Percentiles rank a stretch among this genome's conserved stretches.
These are phyloP conservation scores for Pogona vitticeps DNA, from an alignment of 2,113 vertebrate genomes.

Conservation along the genomic window DNA sequence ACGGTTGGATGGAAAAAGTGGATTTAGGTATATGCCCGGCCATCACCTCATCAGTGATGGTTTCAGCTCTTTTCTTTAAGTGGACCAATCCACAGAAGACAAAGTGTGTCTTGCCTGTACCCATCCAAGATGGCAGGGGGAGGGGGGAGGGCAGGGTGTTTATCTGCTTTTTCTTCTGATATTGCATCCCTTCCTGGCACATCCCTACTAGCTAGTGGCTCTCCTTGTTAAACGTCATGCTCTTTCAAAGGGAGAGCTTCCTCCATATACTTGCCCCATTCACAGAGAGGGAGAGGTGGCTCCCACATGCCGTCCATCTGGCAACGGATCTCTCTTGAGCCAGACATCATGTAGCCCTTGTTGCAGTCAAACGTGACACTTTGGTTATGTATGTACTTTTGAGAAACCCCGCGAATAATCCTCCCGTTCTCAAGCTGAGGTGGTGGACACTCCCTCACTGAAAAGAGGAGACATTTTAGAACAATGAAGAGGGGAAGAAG, in stretches of 20 bases:
- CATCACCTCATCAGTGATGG: too few relatives aligned
- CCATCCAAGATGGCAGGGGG: too few relatives aligned
- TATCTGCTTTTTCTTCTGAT: too few relatives aligned
- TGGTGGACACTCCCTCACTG: constrained; percentile 28
- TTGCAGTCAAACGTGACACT: constrained; percentile 44
- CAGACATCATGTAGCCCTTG: constrained; percentile 53
- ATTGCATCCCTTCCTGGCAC: too few relatives aligned
- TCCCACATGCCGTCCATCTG: constrained; percentile 57
- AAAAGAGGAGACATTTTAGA: constrained; percentile 23
- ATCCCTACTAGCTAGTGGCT: too few relatives aligned
- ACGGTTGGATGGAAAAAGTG: not conserved
- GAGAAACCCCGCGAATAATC: not conserved
- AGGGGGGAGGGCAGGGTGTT: too few relatives aligned
- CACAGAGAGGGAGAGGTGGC: constrained; percentile 57
- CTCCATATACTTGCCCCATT: constrained; percentile 60
- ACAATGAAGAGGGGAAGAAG: not conserved
- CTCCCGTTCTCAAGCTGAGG: constrained; percentile 32
- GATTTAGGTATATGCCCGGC: too few relatives aligned
- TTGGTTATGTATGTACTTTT: constrained; percentile 43
- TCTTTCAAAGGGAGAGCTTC: too few relatives aligned
- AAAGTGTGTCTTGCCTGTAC: too few relatives aligned
- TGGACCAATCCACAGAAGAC: too few relatives aligned
- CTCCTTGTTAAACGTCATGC: too few relatives aligned
- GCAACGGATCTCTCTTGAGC: constrained; percentile 50
- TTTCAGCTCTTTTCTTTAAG: too few relatives aligned